Evolutionary conservation across 2,113 vertebrate genomes (phyloP).

Genomic region (Bos indicus): DNA sequence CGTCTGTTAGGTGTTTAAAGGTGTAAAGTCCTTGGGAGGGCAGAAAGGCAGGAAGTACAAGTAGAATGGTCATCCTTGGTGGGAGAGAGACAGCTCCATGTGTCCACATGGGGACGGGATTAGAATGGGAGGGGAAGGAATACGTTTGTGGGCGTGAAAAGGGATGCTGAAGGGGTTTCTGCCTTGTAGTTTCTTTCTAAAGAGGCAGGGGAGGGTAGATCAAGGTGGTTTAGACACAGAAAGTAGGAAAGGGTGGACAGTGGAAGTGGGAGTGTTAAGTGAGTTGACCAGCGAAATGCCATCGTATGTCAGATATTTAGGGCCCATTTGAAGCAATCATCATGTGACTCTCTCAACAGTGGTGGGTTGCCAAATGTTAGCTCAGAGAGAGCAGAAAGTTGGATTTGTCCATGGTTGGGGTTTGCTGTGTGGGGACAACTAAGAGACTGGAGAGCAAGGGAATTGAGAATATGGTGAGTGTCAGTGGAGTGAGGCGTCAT

Average conservation of each 20-base stretch:
- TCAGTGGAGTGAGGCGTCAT: background rate
- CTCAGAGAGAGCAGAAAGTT: background rate
- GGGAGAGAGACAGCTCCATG: background rate
- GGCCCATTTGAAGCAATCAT: background rate
- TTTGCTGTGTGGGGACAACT: background rate
- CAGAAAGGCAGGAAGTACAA: background rate
- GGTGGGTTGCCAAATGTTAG: background rate
- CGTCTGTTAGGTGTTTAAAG: background rate
- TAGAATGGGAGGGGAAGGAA: background rate
- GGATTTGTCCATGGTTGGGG: background rate
- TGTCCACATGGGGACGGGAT: background rate
- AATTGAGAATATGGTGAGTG: background rate
- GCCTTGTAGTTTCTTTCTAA: background rate
- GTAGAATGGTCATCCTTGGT: background rate
- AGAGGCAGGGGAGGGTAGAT: background rate
- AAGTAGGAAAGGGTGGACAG: background rate
- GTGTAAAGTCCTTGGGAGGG: background rate
- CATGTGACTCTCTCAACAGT: background rate
- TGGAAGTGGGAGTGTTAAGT: background rate
- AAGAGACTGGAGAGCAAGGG: background rate
- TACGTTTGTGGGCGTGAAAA: background rate
- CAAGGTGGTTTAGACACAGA: background rate
- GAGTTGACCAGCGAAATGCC: background rate
- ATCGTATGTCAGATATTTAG: background rate
- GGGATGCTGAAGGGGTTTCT: background rate